Base-by-base conservation (phyloP, 2,888 invertebrate species). In the Caenorhabditis angaria region DNA sequence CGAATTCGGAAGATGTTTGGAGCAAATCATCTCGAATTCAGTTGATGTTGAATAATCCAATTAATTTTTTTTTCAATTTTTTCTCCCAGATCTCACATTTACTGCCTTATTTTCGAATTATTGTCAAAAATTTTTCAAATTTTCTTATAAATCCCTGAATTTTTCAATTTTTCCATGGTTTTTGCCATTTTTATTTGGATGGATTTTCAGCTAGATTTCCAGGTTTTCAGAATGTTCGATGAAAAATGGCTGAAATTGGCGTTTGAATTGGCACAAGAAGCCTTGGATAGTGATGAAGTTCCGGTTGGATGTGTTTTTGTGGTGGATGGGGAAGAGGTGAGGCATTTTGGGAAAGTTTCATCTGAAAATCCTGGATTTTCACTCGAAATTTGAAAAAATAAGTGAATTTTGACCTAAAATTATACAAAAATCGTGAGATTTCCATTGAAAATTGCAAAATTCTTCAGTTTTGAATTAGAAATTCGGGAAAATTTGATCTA, bases 261-360 rank as follows among this genome's bases (percentile, higher is more conserved):
- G 10, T 87, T 87, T 65, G 28, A 59, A n/a, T 48, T 84, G 87
- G 97, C 96, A 0, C 89, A 77, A 69, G 91, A 93, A 87, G 95
- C 96, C 25, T 89, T 95, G 61, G 88, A 89, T 65, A 90, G 89
- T 3, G 93, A 94, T 74, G 97, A 99, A 91, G 97, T 99, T 32
- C 99, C 99, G 8, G 95, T 99, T 18, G 99, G 97, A 1, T 99
- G 97, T 90, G 92, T 97, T 57, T 93, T 99, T 87, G 91, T 87
- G 1, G 78, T 75, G 32, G 65, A 82, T 25, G 78, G 76, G 18
- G 29, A 72, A 48, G 77, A 80, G 57, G 77, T 85, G 20, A 29
- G n/a, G 1, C 29, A n/a, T n/a, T n/a, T n/a, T n/a, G n/a, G n/a
- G n/a, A n/a, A 41, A 25, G n/a, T 48, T 8, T 22, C 41, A 4